Base-by-base conservation (phyloP, 2,797 vertebrate species). In the Pipistrellus pipistrellus region DNA sequence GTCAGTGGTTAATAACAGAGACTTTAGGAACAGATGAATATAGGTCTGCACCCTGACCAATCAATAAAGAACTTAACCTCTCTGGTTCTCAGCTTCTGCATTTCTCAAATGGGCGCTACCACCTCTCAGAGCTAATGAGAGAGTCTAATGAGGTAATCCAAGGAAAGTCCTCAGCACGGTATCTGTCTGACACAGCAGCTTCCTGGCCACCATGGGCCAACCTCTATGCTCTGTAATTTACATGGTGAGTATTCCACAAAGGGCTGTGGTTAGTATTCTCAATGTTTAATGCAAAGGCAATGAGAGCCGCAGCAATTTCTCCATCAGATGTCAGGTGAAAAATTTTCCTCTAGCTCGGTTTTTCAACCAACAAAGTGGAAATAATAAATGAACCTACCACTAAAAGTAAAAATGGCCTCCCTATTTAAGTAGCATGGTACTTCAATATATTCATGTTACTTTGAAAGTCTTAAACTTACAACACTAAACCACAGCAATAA, bases 291-390 rank as follows among this genome's bases (percentile, higher is more conserved):
- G 6, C 81, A 32, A 27, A 82, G 10, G 38, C 41, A 8, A 71
- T 14, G 6, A 91, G 51, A 80, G 4, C 53, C 69, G n/a, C 82
- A 87, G 32, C 68, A 51, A 73, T 92, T 89, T 94, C 59, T 85
- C 72, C 38, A n/a, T 78, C 92, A 81, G 15, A 78, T 64, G 25
- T 46, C 86, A 82, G 20, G 32, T 64, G 59, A 76, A 41, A 46
- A 64, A 83, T 71, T 44, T 73, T 55, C 51, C 68, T 86, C 48
- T 5, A 82, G 76, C n/a, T 89, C 23, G 6, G 15, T 53, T 85
- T 96, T 89, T 92, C 80, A 92, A 66, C 30, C 73, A 75, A 57
- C 51, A 89, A 94, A 90, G 75, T 84, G 41, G 21, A 57, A 83
- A 53, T 69, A 86, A 85, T 15, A 10, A 84, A 75, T 30, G 69